phyloP scores from a whole-genome alignment of 2,888 invertebrate genomes.

The Troides helena region DNA sequence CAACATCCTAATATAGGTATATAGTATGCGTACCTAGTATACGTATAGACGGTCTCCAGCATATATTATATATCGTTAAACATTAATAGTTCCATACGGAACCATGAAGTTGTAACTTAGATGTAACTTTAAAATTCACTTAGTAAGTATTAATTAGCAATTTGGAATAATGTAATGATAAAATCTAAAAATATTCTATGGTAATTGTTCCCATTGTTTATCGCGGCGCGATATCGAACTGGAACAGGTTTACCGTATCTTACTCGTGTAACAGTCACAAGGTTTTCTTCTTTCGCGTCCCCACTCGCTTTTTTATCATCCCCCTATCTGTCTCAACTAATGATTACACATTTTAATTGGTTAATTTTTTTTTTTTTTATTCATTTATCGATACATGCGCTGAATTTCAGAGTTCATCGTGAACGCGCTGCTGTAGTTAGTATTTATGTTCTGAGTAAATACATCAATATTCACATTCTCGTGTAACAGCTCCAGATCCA shows the following conservation, averaged over 20 bases:
- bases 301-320: conserved; percentile 6
- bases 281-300: background rate
- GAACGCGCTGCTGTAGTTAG: no score
- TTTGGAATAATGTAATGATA: background rate
- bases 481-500: no score
- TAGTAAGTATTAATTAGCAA: background rate
- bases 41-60: no score
- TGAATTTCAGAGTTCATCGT: background rate
- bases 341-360: conserved; percentile 17
- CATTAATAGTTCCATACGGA: no score
- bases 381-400: conserved; percentile 4
- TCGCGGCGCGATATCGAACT: conserved; percentile 17
- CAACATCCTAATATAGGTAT: no score
- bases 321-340: conserved; percentile 11
- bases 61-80: no score
- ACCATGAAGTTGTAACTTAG: no score
- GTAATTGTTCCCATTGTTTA: conserved; percentile 25
- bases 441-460: no score
- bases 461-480: no score
- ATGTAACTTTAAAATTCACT: no score
- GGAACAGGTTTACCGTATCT: conserved; percentile 24
- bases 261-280: conserved; percentile 21
- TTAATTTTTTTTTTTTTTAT: conserved; percentile 16
- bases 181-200: conserved; percentile 22
- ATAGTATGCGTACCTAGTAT: no score